Conservation (phyloP, 2,797 vertebrate species). For the Carduelis carduelis region DNA sequence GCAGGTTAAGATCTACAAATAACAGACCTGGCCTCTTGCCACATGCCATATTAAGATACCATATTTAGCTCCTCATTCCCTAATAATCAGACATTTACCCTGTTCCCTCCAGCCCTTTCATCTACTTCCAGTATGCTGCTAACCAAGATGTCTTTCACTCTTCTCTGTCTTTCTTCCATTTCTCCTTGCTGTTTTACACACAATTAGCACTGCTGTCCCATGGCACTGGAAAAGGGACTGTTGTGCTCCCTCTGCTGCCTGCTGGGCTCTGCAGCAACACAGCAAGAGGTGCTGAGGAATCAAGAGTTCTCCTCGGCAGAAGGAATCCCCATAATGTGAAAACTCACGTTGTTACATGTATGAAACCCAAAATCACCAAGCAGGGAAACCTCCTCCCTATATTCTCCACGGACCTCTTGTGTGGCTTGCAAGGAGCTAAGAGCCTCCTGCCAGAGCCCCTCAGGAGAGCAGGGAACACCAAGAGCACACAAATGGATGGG, state of each 20-base stretch:
- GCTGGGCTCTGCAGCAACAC: conserved; percentile 7
- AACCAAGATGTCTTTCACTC: neutral
- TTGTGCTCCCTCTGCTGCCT: conserved; percentile 65
- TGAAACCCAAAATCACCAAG: accelerated
- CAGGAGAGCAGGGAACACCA: neutral
- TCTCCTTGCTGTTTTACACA: neutral
- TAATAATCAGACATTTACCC: conserved; percentile 5
- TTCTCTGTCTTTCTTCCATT: neutral
- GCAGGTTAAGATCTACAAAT: neutral
- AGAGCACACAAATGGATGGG: neutral
- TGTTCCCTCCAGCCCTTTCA: conserved; percentile 14
- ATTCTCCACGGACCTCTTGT: accelerated
- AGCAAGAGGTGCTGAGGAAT: neutral
- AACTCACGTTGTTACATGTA: neutral
- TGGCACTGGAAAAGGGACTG: neutral
- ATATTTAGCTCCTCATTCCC: conserved; percentile 39
- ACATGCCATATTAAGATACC: neutral
- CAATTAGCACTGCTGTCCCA: neutral
- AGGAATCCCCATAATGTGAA: neutral
- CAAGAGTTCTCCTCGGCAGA: neutral
- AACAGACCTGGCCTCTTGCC: conserved; percentile 36
- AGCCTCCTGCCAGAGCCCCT: neutral
- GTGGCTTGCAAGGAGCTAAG: neutral
- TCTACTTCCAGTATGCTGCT: neutral
- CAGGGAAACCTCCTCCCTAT: neutral